Evolutionary conservation across 2,888 invertebrate genomes (phyloP).

Genomic region (Halocaridina rubra): DNA sequence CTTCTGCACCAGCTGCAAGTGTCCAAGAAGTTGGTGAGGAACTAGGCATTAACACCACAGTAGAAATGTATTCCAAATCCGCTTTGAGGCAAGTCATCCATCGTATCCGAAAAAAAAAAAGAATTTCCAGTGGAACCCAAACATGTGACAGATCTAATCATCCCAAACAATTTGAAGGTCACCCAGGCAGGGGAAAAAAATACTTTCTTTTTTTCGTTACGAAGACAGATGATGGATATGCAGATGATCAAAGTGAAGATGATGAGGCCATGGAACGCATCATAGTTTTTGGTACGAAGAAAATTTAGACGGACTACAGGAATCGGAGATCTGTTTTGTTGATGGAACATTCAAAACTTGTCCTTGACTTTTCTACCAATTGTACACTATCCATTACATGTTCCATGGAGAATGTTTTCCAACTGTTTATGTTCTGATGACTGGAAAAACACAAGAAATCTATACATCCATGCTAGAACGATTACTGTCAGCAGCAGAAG

Average conservation of each 20-base stretch:
- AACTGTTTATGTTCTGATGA: not conserved
- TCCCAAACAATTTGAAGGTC: not conserved
- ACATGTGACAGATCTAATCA: slow-evolving; percentile 1
- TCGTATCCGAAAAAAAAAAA: slow-evolving; percentile 9
- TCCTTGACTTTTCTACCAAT: not conserved
- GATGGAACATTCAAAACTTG: slow-evolving; percentile 6
- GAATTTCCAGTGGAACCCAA: not conserved
- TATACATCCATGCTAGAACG: slow-evolving; percentile 10
- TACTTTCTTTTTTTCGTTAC: not conserved
- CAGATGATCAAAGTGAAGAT: not conserved
- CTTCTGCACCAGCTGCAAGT: not conserved
- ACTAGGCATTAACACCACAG: not conserved
- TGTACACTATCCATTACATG: slow-evolving; percentile 12
- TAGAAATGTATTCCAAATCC: slow-evolving; percentile 13
- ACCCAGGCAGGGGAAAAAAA: not conserved
- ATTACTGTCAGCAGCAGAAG: slow-evolving; percentile 1
- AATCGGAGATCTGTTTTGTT: slow-evolving; percentile 1
- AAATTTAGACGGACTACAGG: not conserved
- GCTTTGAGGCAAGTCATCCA: slow-evolving; percentile 8
- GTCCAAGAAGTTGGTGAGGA: slow-evolving; percentile 5
- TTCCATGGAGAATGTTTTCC: not conserved
- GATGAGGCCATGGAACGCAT: not conserved
- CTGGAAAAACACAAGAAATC: not conserved
- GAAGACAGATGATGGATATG: slow-evolving; percentile 6
- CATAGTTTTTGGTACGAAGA: slow-evolving; percentile 3